Evolutionary conservation across 2,113 vertebrate genomes (phyloP).

Genomic region (Drymodes brunneopygia): DNA sequence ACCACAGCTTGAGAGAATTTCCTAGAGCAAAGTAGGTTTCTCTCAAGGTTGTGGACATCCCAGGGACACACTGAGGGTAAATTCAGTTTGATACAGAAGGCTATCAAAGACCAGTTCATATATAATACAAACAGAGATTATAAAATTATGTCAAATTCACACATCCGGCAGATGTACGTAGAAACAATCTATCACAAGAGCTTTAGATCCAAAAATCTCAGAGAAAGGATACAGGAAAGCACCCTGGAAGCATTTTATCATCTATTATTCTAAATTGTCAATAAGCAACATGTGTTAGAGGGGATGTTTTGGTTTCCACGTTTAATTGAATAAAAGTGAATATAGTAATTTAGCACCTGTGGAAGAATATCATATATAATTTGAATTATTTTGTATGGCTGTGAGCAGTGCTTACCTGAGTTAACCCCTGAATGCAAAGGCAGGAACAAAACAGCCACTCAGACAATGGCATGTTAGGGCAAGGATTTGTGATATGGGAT

Average conservation of each 20-base stretch:
- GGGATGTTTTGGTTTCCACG: background rate
- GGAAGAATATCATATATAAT: background rate
- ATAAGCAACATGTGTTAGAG: background rate
- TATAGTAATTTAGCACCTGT: background rate
- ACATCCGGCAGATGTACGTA: background rate
- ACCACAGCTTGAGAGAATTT: background rate
- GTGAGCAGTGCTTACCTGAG: background rate
- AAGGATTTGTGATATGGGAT: background rate
- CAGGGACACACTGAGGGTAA: background rate
- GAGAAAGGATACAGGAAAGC: background rate
- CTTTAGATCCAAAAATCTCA: background rate
- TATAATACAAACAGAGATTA: background rate
- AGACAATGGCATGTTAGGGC: fast-evolving
- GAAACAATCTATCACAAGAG: background rate
- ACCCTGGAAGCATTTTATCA: background rate
- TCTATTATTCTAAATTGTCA: background rate
- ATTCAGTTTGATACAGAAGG: background rate
- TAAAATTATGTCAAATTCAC: background rate
- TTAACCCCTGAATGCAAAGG: background rate
- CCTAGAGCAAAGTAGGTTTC: background rate
- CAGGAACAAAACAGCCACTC: background rate
- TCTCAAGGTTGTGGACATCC: background rate
- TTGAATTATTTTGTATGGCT: background rate
- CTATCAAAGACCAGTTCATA: background rate
- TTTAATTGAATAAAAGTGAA: background rate